Conservation (phyloP, 2,113 vertebrate genomes). For the Oxyura jamaicensis region DNA sequence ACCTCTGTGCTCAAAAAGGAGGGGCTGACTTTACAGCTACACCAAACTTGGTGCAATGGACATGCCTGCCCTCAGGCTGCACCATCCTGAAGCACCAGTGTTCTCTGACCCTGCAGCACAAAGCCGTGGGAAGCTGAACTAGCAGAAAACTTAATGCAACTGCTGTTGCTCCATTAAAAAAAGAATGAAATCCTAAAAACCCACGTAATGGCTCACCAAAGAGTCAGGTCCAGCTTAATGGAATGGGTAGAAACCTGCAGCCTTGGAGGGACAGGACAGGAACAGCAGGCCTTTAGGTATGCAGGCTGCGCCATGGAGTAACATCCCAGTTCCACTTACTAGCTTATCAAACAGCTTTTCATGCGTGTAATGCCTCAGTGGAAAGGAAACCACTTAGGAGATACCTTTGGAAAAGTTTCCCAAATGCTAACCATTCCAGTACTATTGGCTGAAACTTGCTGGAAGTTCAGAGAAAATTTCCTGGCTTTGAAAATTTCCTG, state of each 20-base stretch:
- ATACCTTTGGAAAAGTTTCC: not conserved
- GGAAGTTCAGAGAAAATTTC: not conserved
- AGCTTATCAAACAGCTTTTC: not conserved
- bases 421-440: not conserved
- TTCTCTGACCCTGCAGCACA: not conserved
- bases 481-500: not conserved
- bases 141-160: not conserved
- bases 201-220: not conserved
- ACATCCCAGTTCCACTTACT: not conserved
- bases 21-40: accelerated
- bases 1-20: not conserved
- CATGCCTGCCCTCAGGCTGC: not conserved
- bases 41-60: not conserved
- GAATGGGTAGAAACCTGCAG: not conserved
- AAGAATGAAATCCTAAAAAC: not conserved
- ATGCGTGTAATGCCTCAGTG: not conserved
- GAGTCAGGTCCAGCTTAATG: not conserved
- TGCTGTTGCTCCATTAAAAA: not conserved
- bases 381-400: not conserved
- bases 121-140: not conserved
- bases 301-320: not conserved
- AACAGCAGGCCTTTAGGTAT: not conserved
- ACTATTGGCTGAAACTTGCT: not conserved
- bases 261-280: not conserved
- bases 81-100: not conserved